Conservation (phyloP, 1,140 invertebrate species). For the Neelides sp. region DNA sequence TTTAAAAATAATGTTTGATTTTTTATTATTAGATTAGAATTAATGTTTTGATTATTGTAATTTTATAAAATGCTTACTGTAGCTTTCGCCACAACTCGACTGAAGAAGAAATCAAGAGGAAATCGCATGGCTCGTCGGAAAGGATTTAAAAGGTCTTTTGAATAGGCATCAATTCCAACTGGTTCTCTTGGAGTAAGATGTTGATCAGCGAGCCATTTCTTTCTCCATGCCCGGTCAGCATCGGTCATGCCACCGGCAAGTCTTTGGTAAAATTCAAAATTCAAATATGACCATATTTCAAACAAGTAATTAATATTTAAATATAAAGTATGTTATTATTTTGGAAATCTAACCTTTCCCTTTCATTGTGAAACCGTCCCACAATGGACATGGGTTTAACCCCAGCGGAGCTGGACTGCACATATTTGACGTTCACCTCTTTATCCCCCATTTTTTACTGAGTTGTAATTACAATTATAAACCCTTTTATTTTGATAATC, state of each 20-base stretch:
- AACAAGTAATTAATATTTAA: too few relatives aligned
- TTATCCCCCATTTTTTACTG: too few relatives aligned
- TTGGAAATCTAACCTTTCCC: conserved; percentile 61
- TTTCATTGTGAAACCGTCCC: conserved; percentile 55
- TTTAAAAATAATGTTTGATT: conserved; percentile 3
- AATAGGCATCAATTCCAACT: conserved; percentile 48
- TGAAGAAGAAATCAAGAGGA: conserved; percentile 50
- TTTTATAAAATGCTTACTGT: conserved; percentile 42
- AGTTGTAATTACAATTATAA: too few relatives aligned
- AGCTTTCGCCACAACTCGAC: conserved; percentile 39
- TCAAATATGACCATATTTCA: too few relatives aligned
- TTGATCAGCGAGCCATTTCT: conserved; percentile 71
- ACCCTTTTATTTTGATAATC: too few relatives aligned
- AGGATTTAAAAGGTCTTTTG: conserved; percentile 56
- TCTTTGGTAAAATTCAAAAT: too few relatives aligned
- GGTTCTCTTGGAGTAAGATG: conserved; percentile 58
- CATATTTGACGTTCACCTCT: too few relatives aligned
- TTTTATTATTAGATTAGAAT: background rate
- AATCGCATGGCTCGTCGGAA: conserved; percentile 58
- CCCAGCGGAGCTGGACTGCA: too few relatives aligned
- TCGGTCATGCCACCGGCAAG: conserved; percentile 71
- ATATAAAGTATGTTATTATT: too few relatives aligned
- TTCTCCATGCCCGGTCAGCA: conserved; percentile 67
- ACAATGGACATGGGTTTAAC: conserved; percentile 56
- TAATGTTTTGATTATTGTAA: background rate